These are phyloP conservation scores for Oceanodroma leucorhoa DNA, from an alignment of 2,797 vertebrate genomes.

Conservation along the genomic window DNA sequence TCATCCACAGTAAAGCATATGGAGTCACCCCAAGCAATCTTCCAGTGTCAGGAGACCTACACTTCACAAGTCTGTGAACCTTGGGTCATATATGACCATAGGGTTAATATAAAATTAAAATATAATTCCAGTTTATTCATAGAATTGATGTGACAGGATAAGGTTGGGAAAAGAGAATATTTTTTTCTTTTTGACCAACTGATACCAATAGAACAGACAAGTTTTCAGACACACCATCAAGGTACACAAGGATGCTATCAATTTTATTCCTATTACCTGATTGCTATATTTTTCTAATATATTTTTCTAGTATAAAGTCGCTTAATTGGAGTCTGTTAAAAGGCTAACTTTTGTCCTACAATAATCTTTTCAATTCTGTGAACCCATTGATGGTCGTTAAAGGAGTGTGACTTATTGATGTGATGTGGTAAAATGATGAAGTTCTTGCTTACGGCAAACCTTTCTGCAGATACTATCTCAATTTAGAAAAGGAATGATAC, in stretches of 20 bases:
- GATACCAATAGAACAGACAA: not conserved
- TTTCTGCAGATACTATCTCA: constrained; percentile 39
- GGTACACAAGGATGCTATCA: not conserved
- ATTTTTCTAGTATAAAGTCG: not conserved
- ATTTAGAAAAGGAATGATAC: constrained; percentile 24
- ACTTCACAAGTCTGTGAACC: not conserved
- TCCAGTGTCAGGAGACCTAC: not conserved
- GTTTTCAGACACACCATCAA: not conserved
- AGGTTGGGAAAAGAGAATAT: not conserved
- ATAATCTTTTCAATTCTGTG: not conserved
- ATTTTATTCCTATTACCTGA: not conserved
- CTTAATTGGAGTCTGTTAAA: not conserved
- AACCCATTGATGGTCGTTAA: not conserved
- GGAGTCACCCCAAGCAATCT: not conserved
- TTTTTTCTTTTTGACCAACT: not conserved
- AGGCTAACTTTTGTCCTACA: not conserved
- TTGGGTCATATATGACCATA: not conserved
- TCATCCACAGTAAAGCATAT: rapidly evolving
- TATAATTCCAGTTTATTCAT: not conserved
- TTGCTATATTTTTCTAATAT: not conserved
- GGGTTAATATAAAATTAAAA: not conserved
- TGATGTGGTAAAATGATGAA: constrained; percentile 24
- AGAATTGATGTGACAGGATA: not conserved
- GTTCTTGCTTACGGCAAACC: not conserved
- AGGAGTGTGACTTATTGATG: not conserved